Evolutionary conservation across 2,888 invertebrate species (phyloP).

Genomic region (Cactoblastis cactorum): DNA sequence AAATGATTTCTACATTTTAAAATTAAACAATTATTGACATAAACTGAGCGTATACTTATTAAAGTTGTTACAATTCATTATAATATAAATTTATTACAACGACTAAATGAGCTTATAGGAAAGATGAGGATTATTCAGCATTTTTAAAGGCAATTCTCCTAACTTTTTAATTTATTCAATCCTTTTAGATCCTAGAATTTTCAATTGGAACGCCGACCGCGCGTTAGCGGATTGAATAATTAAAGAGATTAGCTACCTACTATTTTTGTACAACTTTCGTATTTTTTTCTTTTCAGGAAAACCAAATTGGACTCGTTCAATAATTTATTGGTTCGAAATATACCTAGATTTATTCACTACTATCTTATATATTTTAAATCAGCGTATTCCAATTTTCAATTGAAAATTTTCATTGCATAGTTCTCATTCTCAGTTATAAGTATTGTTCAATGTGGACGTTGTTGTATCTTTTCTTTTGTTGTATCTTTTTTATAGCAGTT

Average conservation of each 20-base stretch:
- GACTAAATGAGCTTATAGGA: background rate
- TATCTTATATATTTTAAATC: too few species aligned
- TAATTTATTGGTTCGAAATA: background rate
- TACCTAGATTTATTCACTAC: too few species aligned
- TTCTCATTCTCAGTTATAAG: too few species aligned
- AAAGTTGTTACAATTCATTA: too few species aligned
- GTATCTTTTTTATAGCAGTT: too few species aligned
- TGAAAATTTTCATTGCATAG: too few species aligned
- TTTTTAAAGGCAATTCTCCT: conserved; percentile 10
- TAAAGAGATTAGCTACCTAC: conserved; percentile 5
- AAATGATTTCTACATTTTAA: too few species aligned
- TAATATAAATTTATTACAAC: background rate
- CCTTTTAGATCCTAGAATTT: conserved; percentile 13
- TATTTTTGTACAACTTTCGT: background rate
- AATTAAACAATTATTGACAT: too few species aligned
- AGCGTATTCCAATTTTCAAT: too few species aligned
- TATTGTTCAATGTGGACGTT: too few species aligned
- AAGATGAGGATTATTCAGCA: background rate
- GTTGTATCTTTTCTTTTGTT: too few species aligned
- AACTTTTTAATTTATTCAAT: conserved; percentile 15
- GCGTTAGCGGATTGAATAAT: conserved; percentile 15
- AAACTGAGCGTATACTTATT: too few species aligned
- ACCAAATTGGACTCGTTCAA: background rate
- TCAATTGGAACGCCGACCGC: conserved; percentile 13
- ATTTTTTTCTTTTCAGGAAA: background rate